Evolutionary conservation across 2,113 vertebrate genomes (phyloP).

Genomic region (Lichenostomus cassidix): DNA sequence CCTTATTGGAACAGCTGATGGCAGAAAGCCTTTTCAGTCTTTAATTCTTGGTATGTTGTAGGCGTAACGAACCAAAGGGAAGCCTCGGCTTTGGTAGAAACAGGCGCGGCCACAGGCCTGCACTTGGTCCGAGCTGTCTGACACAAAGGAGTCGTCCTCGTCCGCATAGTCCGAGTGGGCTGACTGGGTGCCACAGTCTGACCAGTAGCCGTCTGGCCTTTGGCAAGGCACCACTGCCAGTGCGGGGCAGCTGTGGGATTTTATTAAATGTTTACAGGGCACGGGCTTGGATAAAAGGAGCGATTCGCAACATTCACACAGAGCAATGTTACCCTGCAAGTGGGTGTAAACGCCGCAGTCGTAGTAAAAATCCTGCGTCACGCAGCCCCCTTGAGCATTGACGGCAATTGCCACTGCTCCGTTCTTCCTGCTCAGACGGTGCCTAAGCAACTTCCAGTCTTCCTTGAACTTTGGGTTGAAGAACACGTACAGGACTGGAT

Average conservation of each 20-base stretch:
- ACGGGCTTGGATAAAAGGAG: conserved; percentile 83
- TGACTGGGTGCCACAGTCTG: conserved; percentile 86
- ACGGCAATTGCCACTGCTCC: conserved; percentile 62
- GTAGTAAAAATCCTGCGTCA: conserved; percentile 80
- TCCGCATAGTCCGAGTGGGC: conserved; percentile 93
- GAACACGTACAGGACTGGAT: conserved; percentile 92
- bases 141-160: conserved; percentile 95
- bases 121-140: conserved; percentile 95
- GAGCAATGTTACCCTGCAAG: conserved; percentile 74
- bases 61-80: conserved; percentile 90
- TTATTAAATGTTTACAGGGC: conserved; percentile 93
- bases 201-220: conserved; percentile 85
- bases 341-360: conserved; percentile 78
- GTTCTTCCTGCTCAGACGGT: conserved; percentile 47
- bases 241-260: conserved; percentile 92
- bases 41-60: conserved; percentile 87
- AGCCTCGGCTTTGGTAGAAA: conserved; percentile 93
- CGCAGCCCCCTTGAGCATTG: conserved; percentile 67
- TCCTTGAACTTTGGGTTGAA: conserved; percentile 96
- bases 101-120: conserved; percentile 94
- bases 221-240: conserved; percentile 83
- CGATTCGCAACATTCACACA: conserved; percentile 89
- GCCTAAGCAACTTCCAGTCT: conserved; percentile 87
- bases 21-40: conserved; percentile 69
- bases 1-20: background rate